A percentile compares a stretch with the other conserved stretches of the same genome.
phyloP scores from a whole-genome alignment of 2,888 invertebrate species.

The Noctua pronuba region DNA sequence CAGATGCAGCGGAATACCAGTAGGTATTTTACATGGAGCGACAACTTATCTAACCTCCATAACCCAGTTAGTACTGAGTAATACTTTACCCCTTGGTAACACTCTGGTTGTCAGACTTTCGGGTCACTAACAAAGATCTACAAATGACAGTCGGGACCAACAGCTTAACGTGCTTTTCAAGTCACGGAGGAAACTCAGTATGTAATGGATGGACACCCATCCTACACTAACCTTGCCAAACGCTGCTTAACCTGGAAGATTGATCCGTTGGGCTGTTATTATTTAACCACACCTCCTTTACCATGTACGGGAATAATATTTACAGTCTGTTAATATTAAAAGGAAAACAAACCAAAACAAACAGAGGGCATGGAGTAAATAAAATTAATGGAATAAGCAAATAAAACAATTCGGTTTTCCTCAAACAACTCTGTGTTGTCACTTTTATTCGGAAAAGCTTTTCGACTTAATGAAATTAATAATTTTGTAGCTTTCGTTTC shows the following conservation, averaged over 20 bases:
- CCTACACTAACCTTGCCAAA: background rate
- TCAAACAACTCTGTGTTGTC: background rate
- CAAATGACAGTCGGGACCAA: background rate
- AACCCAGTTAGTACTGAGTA: background rate
- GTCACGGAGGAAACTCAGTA: background rate
- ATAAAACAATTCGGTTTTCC: background rate
- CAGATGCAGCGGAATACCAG: background rate
- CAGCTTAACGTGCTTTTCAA: background rate
- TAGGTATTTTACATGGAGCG: background rate
- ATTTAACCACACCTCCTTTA: background rate
- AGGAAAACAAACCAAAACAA: background rate
- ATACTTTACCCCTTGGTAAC: background rate
- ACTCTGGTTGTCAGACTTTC: background rate
- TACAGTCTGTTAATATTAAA: background rate
- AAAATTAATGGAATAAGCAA: slow-evolving; percentile 6
- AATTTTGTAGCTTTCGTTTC: background rate
- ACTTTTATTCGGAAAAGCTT: background rate
- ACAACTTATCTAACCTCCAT: no score
- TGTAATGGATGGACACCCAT: background rate
- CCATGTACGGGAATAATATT: background rate
- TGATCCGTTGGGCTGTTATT: background rate
- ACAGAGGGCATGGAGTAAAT: background rate
- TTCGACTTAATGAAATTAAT: background rate
- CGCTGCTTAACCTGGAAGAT: background rate
- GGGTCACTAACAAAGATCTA: no score